Conservation (phyloP, 1,140 invertebrate species). For the Trichoplusia ni region DNA sequence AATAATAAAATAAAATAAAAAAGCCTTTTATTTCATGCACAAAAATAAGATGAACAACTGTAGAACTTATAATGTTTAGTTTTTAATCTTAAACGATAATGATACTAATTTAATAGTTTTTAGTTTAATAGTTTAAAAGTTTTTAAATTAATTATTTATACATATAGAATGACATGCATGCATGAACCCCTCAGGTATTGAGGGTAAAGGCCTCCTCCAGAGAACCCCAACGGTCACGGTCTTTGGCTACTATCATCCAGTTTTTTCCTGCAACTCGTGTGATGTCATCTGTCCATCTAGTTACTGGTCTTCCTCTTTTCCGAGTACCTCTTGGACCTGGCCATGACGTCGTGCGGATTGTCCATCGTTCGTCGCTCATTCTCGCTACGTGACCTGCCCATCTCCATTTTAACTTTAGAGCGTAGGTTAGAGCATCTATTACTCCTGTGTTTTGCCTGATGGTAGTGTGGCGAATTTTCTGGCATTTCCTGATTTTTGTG, state of each 20-base stretch:
- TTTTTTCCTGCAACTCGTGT: not conserved
- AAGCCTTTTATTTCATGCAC: too few species aligned
- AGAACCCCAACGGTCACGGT: not conserved
- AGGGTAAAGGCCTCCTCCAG: constrained; percentile 4
- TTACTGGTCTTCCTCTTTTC: not conserved
- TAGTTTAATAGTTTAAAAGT: too few species aligned
- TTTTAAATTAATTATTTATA: too few species aligned
- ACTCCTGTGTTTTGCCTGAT: not conserved
- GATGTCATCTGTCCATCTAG: not conserved
- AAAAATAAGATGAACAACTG: too few species aligned
- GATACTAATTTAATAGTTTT: too few species aligned
- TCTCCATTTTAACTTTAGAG: not conserved
- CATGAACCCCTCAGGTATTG: not conserved
- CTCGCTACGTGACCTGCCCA: not conserved
- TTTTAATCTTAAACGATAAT: too few species aligned
- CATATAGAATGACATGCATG: too few species aligned
- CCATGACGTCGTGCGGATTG: not conserved
- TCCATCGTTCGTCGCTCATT: not conserved
- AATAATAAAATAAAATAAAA: too few species aligned
- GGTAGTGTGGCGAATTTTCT: not conserved
- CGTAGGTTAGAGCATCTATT: not conserved
- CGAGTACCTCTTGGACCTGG: not conserved
- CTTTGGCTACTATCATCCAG: not conserved
- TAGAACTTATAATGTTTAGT: too few species aligned
- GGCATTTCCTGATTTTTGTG: not conserved